These are phyloP conservation scores for Meteorus sp. DNA, from an alignment of 1,140 invertebrate species.

Conservation along the genomic window DNA sequence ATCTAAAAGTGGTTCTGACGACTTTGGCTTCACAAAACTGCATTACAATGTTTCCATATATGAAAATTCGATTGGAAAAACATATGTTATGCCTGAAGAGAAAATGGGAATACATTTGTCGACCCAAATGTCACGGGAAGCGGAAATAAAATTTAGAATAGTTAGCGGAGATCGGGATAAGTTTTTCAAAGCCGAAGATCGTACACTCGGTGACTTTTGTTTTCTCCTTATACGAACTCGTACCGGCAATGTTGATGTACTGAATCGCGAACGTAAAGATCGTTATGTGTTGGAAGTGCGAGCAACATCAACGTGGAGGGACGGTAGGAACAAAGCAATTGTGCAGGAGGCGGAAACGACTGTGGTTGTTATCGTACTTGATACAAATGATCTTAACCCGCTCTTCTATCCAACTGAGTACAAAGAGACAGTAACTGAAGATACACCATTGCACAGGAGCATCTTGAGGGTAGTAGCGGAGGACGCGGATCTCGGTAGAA, in stretches of 20 bases:
- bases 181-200: slow-evolving; percentile 90
- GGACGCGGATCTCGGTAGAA: slow-evolving; percentile 91
- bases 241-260: slow-evolving; percentile 78
- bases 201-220: slow-evolving; percentile 88
- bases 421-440: slow-evolving; percentile 84
- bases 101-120: slow-evolving; percentile 69
- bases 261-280: slow-evolving; percentile 90
- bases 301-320: slow-evolving; percentile 67
- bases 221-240: slow-evolving; percentile 86
- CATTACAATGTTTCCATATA: slow-evolving; percentile 89
- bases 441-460: slow-evolving; percentile 80
- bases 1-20: slow-evolving; percentile 31
- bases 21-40: slow-evolving; percentile 71
- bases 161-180: slow-evolving; percentile 81
- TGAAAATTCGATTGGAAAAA: slow-evolving; percentile 88
- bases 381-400: slow-evolving; percentile 91
- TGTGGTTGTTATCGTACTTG: slow-evolving; percentile 79
- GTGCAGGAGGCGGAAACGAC: slow-evolving; percentile 71
- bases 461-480: slow-evolving; percentile 80
- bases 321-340: slow-evolving; percentile 61
- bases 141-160: slow-evolving; percentile 80
- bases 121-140: slow-evolving; percentile 57
- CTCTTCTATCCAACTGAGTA: slow-evolving; percentile 88
- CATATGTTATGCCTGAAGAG: slow-evolving; percentile 69
- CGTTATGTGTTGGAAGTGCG: slow-evolving; percentile 79